Percentiles rank a stretch among this genome's conserved stretches.
Conservation (phyloP, 2,113 vertebrate genomes). For the Psittacara wagleri region DNA sequence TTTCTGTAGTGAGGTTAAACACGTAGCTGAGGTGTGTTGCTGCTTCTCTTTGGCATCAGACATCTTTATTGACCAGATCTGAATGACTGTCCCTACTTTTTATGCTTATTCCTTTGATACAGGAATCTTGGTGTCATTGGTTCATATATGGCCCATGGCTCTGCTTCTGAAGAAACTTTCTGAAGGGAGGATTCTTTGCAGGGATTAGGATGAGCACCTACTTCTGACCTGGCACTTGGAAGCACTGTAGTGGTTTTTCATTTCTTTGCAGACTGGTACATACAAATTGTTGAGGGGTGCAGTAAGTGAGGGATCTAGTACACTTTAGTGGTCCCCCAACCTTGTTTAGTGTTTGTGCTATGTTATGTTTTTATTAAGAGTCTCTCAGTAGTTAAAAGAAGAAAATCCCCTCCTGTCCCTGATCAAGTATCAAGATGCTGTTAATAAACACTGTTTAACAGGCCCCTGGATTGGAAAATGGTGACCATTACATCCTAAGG, state of each 20-base stretch:
- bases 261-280: not conserved
- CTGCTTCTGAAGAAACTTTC: not conserved
- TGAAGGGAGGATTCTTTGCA: not conserved
- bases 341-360: not conserved
- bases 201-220: not conserved
- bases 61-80: not conserved
- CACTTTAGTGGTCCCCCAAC: not conserved
- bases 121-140: accelerated
- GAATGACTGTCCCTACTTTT: not conserved
- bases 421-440: not conserved
- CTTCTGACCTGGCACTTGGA: not conserved
- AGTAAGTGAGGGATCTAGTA: not conserved
- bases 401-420: not conserved
- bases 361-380: not conserved
- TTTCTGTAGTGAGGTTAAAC: not conserved
- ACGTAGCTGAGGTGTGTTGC: accelerated
- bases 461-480: not conserved
- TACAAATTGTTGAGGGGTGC: not conserved
- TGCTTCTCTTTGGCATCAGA: not conserved
- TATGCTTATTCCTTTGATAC: not conserved
- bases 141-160: accelerated
- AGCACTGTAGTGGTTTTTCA: not conserved
- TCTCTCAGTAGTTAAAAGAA: not conserved
- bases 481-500: not conserved
- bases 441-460: not conserved